These are phyloP conservation scores for Sarcophaga rosellei DNA, from an alignment of 2,888 invertebrate species.

Conservation along the genomic window DNA sequence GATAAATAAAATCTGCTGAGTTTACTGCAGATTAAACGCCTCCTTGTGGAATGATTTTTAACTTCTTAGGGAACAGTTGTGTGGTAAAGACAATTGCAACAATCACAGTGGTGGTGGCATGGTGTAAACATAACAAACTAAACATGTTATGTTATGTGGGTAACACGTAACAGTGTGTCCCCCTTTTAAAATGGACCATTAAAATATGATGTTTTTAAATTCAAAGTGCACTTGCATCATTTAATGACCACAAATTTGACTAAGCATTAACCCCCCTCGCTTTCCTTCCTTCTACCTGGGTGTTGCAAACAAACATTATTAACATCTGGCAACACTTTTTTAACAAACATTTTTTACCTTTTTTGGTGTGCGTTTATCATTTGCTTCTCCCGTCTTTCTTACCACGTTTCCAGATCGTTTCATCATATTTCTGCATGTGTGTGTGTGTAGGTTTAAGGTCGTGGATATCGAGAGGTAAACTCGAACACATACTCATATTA, in stretches of 20 bases:
- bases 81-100: background rate
- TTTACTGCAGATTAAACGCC: background rate
- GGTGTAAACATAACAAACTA: too few species aligned
- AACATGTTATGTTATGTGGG: background rate
- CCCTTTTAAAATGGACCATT: background rate
- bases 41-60: background rate
- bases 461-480: slow-evolving; percentile 38
- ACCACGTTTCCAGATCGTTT: background rate
- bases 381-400: slow-evolving; percentile 10
- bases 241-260: background rate
- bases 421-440: background rate
- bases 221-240: background rate
- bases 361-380: slow-evolving; percentile 44
- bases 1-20: too few species aligned
- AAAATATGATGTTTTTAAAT: background rate
- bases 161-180: background rate
- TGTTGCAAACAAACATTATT: background rate
- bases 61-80: background rate
- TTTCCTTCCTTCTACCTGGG: background rate
- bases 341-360: background rate
- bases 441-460: slow-evolving; percentile 30
- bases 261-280: background rate
- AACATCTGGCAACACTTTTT: slow-evolving; percentile 43
- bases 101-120: background rate
- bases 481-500: background rate